Conservation (phyloP, 1,140 invertebrate species). For the Melanaphis sacchari region DNA sequence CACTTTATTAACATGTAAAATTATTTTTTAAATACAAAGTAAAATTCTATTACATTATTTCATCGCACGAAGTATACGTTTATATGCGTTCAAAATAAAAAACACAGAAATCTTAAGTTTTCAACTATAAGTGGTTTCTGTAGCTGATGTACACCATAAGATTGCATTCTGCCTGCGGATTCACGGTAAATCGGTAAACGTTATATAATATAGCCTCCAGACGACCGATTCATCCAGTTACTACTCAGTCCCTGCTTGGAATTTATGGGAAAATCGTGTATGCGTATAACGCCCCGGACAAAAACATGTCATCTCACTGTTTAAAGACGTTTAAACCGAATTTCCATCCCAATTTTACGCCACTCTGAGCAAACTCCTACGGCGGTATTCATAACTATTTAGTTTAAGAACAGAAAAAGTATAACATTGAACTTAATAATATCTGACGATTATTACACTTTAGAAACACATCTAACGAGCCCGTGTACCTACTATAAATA, state of each 20-base stretch:
- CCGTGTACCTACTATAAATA: not conserved
- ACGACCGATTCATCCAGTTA: conserved; percentile 36
- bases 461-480: not conserved
- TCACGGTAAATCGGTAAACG: not conserved
- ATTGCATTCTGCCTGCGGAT: not conserved
- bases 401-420: not conserved
- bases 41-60: not conserved
- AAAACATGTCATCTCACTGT: conserved; percentile 35
- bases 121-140: not conserved
- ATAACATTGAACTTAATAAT: not conserved
- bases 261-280: conserved; percentile 42
- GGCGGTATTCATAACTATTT: conserved; percentile 24
- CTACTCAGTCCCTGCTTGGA: not conserved
- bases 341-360: conserved; percentile 45
- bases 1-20: not conserved
- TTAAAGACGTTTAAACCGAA: conserved; percentile 20
- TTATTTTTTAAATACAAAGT: not conserved
- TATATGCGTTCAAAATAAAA: not conserved
- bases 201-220: conserved; percentile 2
- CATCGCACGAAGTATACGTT: too few species aligned
- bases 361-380: not conserved
- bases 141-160: not conserved
- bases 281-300: conserved; percentile 23
- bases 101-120: not conserved
- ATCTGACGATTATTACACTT: not conserved